Evolutionary conservation across 2,113 vertebrate species (phyloP), one percentile per base, ranked within the genome.

Genomic region (Irena cyanogastra): DNA sequence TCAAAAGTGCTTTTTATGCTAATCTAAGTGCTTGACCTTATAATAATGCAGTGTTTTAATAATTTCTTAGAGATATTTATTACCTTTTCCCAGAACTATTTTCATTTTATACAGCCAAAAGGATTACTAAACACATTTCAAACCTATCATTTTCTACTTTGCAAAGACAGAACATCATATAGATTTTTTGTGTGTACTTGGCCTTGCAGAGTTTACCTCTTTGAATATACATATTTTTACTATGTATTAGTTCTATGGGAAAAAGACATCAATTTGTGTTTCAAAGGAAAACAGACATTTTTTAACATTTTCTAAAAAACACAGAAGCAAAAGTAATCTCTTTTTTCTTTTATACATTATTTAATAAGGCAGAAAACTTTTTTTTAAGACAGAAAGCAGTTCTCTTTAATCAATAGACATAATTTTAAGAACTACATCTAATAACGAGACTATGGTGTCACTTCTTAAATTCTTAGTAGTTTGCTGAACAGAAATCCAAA

Each of bases 11-110:
- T 74, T 91, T 94, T 47, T 70, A 52, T 85, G 81, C 79, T 83
- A 94, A 92, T 93, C 65, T 92, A 79, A 94, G 61, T 42, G 18
- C 35, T 52, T 92, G 77, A 93, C 45, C 74, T 93, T 93, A 79
- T 85, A 41, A 42, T 57, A 89, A 85, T 42, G 63, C 10, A 70
- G 21, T 92, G 26, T 80, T 91, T 63, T n/a, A 88, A 60, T 68
- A 7, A 91, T 72, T 95, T 94, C 37, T 86, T 74, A 65, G 79
- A 91, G 35, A 87, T 75, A 76, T 52, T 45, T 69, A 80, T 49
- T 49, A 84, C 44, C 16, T 90, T 61, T 93, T 26, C 50, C 87
- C 27, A 83, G 93, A 93, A n/a, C 7, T 71, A 13, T 41, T 52
- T 93, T n/a, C 9, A 56, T 90, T 95, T 93, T 68, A 75, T 78